Evolutionary conservation across 2,797 vertebrate species (phyloP).

Genomic region (Hirundo rustica): DNA sequence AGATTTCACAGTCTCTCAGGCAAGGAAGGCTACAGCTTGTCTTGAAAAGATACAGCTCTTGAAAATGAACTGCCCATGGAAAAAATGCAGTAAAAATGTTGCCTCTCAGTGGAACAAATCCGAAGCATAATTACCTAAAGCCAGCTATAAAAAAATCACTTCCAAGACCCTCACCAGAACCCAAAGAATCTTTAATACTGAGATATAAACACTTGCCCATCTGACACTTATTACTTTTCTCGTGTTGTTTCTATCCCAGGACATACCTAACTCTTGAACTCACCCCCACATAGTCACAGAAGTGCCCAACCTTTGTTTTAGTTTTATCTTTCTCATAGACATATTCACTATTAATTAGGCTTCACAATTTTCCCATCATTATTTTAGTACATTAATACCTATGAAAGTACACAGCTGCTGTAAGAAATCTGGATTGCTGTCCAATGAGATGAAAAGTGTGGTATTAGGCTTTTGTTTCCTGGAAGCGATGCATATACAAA

Average conservation of each 20-base stretch:
- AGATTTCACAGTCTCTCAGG: not conserved
- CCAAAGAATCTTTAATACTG: not conserved
- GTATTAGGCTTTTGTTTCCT: not conserved
- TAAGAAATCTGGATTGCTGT: not conserved
- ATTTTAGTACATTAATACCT: not conserved
- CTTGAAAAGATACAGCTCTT: not conserved
- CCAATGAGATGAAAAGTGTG: not conserved
- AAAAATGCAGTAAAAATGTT: constrained; percentile 1
- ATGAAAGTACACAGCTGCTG: not conserved
- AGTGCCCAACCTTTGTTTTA: not conserved
- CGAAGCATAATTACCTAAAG: not conserved
- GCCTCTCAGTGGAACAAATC: not conserved
- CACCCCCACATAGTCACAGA: not conserved
- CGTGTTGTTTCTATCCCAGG: not conserved
- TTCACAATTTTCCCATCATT: not conserved
- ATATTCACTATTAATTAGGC: not conserved
- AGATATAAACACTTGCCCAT: not conserved
- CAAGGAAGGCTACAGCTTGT: not conserved
- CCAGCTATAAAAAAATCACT: not conserved
- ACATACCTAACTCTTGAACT: not conserved
- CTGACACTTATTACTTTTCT: not conserved
- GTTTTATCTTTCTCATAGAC: not conserved
- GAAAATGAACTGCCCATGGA: not conserved
- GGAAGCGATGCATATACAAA: not conserved
- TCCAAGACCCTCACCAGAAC: not conserved